Evolutionary conservation across 2,113 vertebrate species (phyloP).

Genomic region (Fregetta grallaria): DNA sequence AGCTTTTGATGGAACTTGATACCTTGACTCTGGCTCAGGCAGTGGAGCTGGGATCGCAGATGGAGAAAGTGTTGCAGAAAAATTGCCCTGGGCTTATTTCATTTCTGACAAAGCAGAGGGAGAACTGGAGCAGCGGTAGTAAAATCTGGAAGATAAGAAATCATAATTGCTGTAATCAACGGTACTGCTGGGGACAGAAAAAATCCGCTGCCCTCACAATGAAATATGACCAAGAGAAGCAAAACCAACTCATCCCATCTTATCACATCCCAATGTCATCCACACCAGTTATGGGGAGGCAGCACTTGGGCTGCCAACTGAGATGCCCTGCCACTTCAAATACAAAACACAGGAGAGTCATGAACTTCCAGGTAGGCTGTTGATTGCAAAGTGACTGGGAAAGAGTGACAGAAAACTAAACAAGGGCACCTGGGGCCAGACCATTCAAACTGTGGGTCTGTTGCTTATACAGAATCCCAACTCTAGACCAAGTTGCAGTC

Average conservation of each 20-base stretch:
- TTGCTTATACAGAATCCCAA: not conserved
- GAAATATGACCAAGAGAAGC: not conserved
- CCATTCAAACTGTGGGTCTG: not conserved
- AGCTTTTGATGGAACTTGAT: not conserved
- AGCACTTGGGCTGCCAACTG: not conserved
- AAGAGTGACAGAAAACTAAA: not conserved
- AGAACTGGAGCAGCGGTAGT: not conserved
- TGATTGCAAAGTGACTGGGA: not conserved
- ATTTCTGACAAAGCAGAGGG: not conserved
- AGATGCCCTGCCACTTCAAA: not conserved
- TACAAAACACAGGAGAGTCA: not conserved
- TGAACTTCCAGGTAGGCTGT: conserved; percentile 40
- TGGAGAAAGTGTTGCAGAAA: conserved; percentile 11
- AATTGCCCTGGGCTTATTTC: not conserved
- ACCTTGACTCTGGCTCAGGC: not conserved
- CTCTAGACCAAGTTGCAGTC: not conserved
- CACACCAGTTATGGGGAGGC: not conserved
- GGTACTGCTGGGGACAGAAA: not conserved
- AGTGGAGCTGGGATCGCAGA: not conserved
- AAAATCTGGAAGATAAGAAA: conserved; percentile 7
- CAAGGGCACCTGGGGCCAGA: not conserved
- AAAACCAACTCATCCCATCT: not conserved
- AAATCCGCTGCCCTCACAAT: not conserved
- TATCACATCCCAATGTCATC: not conserved
- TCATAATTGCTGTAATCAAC: not conserved